Evolutionary conservation across 2,888 invertebrate genomes (phyloP).

Genomic region (Malacosoma neustria): DNA sequence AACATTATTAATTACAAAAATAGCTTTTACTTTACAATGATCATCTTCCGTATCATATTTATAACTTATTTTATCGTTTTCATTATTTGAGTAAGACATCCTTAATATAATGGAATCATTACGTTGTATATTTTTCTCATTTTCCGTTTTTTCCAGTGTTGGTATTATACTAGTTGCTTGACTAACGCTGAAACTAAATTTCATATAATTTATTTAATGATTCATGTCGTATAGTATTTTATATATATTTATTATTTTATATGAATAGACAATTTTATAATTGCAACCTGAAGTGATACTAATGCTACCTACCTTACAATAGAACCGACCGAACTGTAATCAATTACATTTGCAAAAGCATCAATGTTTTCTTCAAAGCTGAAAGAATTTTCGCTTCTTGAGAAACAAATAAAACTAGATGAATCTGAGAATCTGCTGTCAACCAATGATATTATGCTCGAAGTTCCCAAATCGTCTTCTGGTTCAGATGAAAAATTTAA

Average conservation of each 20-base stretch:
- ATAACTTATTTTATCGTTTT: constrained; percentile 3
- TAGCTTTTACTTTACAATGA: constrained; percentile 5
- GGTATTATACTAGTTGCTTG: not conserved
- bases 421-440: constrained; percentile 17
- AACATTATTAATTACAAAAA: constrained; percentile 21
- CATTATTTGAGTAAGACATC: constrained; percentile 12
- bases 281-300: too few species aligned
- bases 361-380: constrained; percentile 11
- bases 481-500: constrained; percentile 20
- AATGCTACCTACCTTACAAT: constrained; percentile 11
- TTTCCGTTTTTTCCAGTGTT: not conserved
- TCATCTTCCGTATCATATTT: constrained; percentile 1
- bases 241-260: too few species aligned
- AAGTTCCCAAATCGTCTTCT: constrained; percentile 13
- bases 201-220: too few species aligned
- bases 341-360: constrained; percentile 10
- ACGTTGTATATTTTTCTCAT: constrained; percentile 3
- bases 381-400: constrained; percentile 9
- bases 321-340: constrained; percentile 9
- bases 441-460: constrained; percentile 24
- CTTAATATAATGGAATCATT: constrained; percentile 12
- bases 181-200: constrained; percentile 9
- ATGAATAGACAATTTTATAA: too few species aligned
- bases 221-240: too few species aligned
- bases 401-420: constrained; percentile 16